These are phyloP conservation scores for Euzetes globulus DNA, from an alignment of 2,888 invertebrate species.

Conservation along the genomic window DNA sequence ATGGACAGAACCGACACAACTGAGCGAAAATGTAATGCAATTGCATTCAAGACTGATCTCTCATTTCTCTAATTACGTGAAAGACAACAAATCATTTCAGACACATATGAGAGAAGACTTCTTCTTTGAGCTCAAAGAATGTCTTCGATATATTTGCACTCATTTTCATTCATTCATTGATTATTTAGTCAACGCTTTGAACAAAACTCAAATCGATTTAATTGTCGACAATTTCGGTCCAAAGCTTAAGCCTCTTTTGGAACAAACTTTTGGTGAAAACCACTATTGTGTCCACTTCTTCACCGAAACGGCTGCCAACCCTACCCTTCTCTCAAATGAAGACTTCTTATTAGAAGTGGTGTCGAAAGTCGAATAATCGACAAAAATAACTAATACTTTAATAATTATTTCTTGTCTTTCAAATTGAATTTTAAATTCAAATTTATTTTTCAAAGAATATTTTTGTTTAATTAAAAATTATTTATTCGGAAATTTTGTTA, in stretches of 20 bases:
- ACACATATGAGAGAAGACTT: constrained; percentile 12
- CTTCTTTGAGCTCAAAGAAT: constrained; percentile 9
- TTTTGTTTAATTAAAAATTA: too few relatives aligned
- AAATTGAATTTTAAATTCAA: background rate
- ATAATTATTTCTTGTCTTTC: background rate
- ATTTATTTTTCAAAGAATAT: too few relatives aligned
- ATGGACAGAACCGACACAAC: constrained; percentile 27
- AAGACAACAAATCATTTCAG: constrained; percentile 1
- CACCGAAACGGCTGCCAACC: background rate
- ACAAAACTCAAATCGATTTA: constrained; percentile 13
- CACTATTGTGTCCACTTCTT: background rate
- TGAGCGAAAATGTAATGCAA: constrained; percentile 5
- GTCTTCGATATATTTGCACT: background rate
- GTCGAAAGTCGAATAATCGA: background rate
- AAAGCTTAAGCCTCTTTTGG: background rate
- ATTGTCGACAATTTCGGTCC: constrained; percentile 13
- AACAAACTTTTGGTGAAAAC: background rate
- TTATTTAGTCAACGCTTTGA: background rate
- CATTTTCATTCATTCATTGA: constrained; percentile 16
- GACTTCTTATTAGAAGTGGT: background rate
- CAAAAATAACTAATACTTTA: background rate
- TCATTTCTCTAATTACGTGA: background rate
- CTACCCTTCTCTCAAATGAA: background rate
- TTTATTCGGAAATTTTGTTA: too few relatives aligned
- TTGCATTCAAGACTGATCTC: constrained; percentile 15